Evolutionary conservation across 2,888 invertebrate species (phyloP).

Genomic region (Marasmarcha lunaedactyla): DNA sequence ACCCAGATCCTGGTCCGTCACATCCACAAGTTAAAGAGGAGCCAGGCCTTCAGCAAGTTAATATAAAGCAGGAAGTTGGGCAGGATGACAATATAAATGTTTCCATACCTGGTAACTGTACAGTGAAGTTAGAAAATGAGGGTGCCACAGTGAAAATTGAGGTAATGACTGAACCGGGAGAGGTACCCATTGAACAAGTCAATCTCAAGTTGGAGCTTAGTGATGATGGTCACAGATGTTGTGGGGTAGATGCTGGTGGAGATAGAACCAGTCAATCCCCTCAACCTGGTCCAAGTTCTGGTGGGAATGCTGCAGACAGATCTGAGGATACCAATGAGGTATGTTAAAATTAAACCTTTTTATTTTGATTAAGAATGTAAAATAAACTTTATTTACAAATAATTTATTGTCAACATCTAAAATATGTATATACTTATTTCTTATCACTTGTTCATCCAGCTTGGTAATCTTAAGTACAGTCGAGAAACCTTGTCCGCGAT

Average conservation of each 20-base stretch:
- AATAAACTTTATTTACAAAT: too few relatives aligned
- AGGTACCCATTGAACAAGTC: too few relatives aligned
- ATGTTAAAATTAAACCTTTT: too few relatives aligned
- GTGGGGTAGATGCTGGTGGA: slow-evolving; percentile 24
- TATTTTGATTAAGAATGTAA: too few relatives aligned
- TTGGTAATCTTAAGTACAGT: too few relatives aligned
- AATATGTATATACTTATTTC: too few relatives aligned
- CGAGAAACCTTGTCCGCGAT: too few relatives aligned
- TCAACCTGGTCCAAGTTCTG: slow-evolving; percentile 51
- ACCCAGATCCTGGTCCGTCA: slow-evolving; percentile 12
- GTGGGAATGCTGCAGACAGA: slow-evolving; percentile 15
- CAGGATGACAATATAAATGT: not conserved
- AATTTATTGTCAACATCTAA: too few relatives aligned
- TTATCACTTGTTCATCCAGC: too few relatives aligned
- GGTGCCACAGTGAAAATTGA: slow-evolving; percentile 32
- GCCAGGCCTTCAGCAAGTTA: slow-evolving; percentile 23
- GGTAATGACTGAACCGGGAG: slow-evolving; percentile 5
- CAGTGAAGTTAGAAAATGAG: slow-evolving; percentile 15
- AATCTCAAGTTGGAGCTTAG: too few relatives aligned
- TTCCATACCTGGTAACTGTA: not conserved
- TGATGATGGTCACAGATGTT: not conserved
- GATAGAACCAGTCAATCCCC: slow-evolving; percentile 36
- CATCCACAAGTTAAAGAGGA: slow-evolving; percentile 37
- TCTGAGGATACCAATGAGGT: too few relatives aligned
- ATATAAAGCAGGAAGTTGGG: slow-evolving; percentile 32